phyloP scores from a whole-genome alignment of 1,140 invertebrate genomes.

The Lepeophtheirus salmonis region DNA sequence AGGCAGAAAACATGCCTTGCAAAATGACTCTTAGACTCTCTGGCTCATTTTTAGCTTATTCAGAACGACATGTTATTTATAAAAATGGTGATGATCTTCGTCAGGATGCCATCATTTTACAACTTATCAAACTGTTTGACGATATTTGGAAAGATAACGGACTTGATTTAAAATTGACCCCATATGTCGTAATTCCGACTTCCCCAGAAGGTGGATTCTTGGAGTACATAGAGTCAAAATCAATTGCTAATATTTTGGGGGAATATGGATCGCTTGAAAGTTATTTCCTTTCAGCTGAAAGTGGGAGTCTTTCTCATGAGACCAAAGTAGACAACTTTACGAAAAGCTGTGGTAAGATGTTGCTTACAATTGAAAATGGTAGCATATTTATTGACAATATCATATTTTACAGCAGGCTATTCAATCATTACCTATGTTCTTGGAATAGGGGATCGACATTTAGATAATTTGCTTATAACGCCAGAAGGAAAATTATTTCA shows the following conservation, averaged over 20 bases:
- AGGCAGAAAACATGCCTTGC: neutral
- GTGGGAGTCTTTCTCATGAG: neutral
- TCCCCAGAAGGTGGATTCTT: neutral
- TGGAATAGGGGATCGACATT: conserved; percentile 39
- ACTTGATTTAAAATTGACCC: conserved; percentile 25
- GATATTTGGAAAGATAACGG: conserved; percentile 37
- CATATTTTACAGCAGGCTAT: conserved; percentile 41
- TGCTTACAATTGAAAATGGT: conserved; percentile 26
- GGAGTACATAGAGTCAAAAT: conserved; percentile 1
- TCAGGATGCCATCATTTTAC: conserved; percentile 41
- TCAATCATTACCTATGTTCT: conserved; percentile 42
- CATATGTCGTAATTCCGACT: neutral
- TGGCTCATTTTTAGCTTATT: neutral
- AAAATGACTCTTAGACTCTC: neutral
- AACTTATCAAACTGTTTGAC: conserved; percentile 40
- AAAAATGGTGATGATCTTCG: conserved; percentile 42
- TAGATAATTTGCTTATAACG: conserved; percentile 42
- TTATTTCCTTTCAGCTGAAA: neutral
- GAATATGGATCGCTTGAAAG: neutral
- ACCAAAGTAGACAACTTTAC: neutral
- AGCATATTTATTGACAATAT: conserved; percentile 37
- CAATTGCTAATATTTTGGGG: neutral
- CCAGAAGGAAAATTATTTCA: conserved; percentile 31
- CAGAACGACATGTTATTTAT: conserved; percentile 32
- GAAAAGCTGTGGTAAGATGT: conserved; percentile 24